A percentile compares a stretch with the other conserved stretches of the same genome.
Conservation (phyloP, 2,888 invertebrate genomes). For the Lasiommata megera region DNA sequence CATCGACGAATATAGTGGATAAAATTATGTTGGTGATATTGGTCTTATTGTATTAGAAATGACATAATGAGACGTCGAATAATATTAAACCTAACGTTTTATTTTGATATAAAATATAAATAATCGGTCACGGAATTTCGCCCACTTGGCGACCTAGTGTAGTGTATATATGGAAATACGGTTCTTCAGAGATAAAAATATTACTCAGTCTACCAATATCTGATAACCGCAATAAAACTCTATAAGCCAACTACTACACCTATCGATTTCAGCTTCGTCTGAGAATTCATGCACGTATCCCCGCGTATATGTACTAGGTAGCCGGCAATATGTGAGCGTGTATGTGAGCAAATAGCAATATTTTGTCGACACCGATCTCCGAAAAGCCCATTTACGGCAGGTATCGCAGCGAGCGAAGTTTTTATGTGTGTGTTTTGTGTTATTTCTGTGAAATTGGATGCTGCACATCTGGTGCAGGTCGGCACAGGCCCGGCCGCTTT, state of each 20-base stretch:
- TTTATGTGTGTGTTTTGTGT: conserved; percentile 57
- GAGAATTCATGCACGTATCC: not conserved
- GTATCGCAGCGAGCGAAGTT: conserved; percentile 61
- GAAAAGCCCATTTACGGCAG: conserved; percentile 68
- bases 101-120: no score
- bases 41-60: no score
- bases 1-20: no score
- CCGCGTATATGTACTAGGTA: not conserved
- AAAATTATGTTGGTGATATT: no score
- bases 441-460: conserved; percentile 62
- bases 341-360: conserved; percentile 41
- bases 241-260: not conserved
- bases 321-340: not conserved
- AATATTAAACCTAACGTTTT: no score
- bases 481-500: conserved; percentile 46
- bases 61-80: no score
- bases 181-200: no score
- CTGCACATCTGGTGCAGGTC: conserved; percentile 63
- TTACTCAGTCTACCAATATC: not conserved
- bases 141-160: no score
- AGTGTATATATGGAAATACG: no score
- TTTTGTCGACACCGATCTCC: conserved; percentile 55
- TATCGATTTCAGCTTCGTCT: not conserved
- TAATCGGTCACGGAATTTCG: no score
- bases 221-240: not conserved